phyloP scores from a whole-genome alignment of 2,113 vertebrate genomes.

The Pipa parva region DNA sequence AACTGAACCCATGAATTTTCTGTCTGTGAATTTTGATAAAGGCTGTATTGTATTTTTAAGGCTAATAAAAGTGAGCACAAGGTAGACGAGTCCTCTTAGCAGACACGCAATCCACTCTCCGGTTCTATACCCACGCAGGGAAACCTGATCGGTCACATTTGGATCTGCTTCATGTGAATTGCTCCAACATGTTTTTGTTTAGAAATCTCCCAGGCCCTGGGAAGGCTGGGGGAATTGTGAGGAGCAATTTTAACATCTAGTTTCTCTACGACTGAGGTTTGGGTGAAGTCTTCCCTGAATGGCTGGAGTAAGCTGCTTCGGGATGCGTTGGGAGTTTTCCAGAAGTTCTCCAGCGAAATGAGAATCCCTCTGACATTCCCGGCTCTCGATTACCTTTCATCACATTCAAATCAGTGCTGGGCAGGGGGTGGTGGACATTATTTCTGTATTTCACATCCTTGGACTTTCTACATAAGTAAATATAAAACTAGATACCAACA shows the following conservation, averaged over 20 bases:
- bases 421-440: too few species aligned
- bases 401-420: too few species aligned
- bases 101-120: constrained; percentile 12
- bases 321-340: neutral
- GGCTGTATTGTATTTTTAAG: too few species aligned
- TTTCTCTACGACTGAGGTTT: constrained; percentile 65
- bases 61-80: neutral
- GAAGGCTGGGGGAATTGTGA: constrained; percentile 56
- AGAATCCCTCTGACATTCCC: constrained; percentile 13
- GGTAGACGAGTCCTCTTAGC: constrained; percentile 7
- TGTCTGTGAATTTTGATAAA: too few species aligned
- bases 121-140: constrained; percentile 23
- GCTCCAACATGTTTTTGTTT: constrained; percentile 77
- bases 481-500: too few species aligned
- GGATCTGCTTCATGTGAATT: constrained; percentile 75
- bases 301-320: constrained; percentile 20
- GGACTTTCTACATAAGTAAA: too few species aligned
- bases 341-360: neutral
- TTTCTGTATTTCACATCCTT: too few species aligned
- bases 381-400: constrained; percentile 44
- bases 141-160: constrained; percentile 77
- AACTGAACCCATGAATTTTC: too few species aligned
- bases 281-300: constrained; percentile 53
- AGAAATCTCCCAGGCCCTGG: constrained; percentile 62
- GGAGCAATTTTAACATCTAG: constrained; percentile 54